Evolutionary conservation across 2,113 vertebrate genomes (phyloP), one percentile per base, ranked within the genome.

Genomic region (Anoura caudifer): DNA sequence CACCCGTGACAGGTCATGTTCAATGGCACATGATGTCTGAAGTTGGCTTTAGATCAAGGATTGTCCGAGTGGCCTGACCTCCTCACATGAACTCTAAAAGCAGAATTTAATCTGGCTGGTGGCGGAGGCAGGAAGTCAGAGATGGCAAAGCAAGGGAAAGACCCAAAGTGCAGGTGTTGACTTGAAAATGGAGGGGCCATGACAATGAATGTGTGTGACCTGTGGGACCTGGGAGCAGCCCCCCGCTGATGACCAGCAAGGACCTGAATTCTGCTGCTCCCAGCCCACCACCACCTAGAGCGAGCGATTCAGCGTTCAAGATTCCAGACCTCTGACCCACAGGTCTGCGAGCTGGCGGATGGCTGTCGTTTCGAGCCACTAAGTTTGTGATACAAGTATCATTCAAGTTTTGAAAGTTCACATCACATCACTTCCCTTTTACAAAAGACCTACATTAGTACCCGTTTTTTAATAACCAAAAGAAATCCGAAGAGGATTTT

Each of bases 51-150:
- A 72, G 76, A n/a, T 1, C 47, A 33, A 16, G 73, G 41, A 17
- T 16, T 22, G 33, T 54, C 47, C 20, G 0, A 9, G 43, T 38
- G 54, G 36, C 19, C 80, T 15, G 47, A 43, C 4, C 47, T 59
- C 22, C 6, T 76, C 50, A 16, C 38, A 11, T 0, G 24, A 76
- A 12, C 19, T 67, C 54, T 52, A 13, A 43, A 79, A 83, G 59
- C 65, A 73, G 63, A 69, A 33, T 20, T 70, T 41, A 56, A 31
- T n/a, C 63, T 5, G 9, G 8, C 56, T 56, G 70, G 56, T 31
- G 24, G 45, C 26, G 20, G 80, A 84, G 76, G 76, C 63, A 77
- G 81, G 67, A 77, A 83, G 69, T 36, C n/a, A 45, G 80, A 86
- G 54, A 59, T 19, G 45, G 45, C 47, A 67, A 81, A 91, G 36